Percentiles rank a stretch among this genome's conserved stretches.
These are phyloP conservation scores for Malurus alboscapulatus DNA, from an alignment of 2,113 vertebrate genomes.

Conservation along the genomic window DNA sequence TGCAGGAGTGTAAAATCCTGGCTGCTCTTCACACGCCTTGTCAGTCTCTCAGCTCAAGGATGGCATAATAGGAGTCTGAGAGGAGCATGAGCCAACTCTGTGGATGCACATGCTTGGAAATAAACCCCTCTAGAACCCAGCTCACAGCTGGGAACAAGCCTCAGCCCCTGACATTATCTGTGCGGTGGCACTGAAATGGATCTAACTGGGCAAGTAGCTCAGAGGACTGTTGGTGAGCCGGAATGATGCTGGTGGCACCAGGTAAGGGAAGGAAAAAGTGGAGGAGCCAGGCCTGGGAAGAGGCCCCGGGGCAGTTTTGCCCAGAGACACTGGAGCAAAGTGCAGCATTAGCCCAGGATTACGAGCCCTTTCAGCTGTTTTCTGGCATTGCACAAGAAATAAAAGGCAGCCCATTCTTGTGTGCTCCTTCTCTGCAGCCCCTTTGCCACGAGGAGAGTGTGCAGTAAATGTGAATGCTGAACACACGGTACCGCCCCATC, in stretches of 20 bases:
- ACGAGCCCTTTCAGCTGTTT: not conserved
- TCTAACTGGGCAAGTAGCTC: rapidly evolving
- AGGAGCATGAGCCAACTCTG: not conserved
- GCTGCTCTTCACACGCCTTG: not conserved
- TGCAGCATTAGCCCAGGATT: not conserved
- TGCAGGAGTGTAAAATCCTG: not conserved
- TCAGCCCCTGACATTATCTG: rapidly evolving
- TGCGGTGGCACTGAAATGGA: rapidly evolving
- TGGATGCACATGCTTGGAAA: rapidly evolving
- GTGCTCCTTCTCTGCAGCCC: not conserved
- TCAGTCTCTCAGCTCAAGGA: not conserved
- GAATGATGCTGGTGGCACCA: not conserved
- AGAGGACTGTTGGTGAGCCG: not conserved
- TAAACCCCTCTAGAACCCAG: not conserved
- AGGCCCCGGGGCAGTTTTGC: rapidly evolving
- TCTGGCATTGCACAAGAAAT: not conserved
- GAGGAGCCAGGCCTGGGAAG: not conserved
- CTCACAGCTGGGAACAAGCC: not conserved
- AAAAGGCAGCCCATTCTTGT: not conserved
- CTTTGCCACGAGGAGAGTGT: rapidly evolving
- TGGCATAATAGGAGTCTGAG: rapidly evolving
- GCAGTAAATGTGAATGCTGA: not conserved
- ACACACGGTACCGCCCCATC: rapidly evolving
- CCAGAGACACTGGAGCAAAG: rapidly evolving
- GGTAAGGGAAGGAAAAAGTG: not conserved